Evolutionary conservation across 2,797 vertebrate species (phyloP).

Genomic region (Thamnophis elegans): DNA sequence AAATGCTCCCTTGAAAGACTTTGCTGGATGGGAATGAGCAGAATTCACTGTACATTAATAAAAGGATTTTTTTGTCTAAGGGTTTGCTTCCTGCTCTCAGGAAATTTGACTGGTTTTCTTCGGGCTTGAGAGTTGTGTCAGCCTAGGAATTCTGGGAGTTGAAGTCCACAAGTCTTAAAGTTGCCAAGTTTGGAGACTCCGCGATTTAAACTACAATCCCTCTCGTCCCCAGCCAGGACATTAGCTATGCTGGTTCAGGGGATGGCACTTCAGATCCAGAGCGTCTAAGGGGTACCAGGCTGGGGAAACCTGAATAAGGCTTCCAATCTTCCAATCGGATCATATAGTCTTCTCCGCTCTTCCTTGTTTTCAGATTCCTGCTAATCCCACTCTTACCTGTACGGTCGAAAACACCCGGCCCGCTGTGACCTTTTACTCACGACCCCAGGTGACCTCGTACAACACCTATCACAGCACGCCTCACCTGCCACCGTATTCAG

Average conservation of each 20-base stretch:
- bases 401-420: slow-evolving; percentile 85
- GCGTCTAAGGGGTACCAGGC: neutral
- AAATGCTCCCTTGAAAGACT: too few relatives aligned
- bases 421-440: slow-evolving; percentile 78
- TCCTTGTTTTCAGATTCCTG: slow-evolving; percentile 78
- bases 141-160: neutral
- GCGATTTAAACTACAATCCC: neutral
- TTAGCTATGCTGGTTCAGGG: neutral
- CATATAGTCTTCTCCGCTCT: slow-evolving; percentile 25
- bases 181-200: neutral
- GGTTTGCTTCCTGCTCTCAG: too few relatives aligned
- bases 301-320: neutral
- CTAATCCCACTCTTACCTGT: slow-evolving; percentile 82
- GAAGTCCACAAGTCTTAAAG: neutral
- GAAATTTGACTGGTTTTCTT: too few relatives aligned
- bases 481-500: slow-evolving; percentile 93
- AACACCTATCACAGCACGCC: slow-evolving; percentile 88
- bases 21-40: too few relatives aligned
- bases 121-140: too few relatives aligned
- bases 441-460: slow-evolving; percentile 79
- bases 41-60: too few relatives aligned
- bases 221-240: neutral
- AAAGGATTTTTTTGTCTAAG: too few relatives aligned
- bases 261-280: neutral
- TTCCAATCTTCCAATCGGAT: neutral